phyloP scores from a whole-genome alignment of 2,113 vertebrate species.

The Erinaceus europaeus region DNA sequence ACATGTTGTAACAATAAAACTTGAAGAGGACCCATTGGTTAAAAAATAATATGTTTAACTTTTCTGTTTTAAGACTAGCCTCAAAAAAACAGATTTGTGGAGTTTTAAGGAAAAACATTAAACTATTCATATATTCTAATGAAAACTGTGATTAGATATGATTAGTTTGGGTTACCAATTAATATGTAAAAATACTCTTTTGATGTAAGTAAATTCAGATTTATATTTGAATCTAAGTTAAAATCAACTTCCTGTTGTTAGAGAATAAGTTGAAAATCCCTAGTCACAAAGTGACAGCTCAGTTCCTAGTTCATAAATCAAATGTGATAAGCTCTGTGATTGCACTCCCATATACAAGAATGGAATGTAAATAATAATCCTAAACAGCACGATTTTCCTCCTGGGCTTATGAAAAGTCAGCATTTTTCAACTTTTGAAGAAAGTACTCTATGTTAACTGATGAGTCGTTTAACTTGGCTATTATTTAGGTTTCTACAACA shows the following conservation, averaged over 20 bases:
- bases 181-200: constrained; percentile 8
- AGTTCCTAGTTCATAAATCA: constrained; percentile 26
- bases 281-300: constrained; percentile 21
- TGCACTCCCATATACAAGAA: background rate
- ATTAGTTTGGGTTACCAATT: constrained; percentile 11
- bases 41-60: background rate
- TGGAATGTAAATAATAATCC: constrained; percentile 10
- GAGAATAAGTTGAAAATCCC: constrained; percentile 32
- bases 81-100: too few species aligned
- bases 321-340: background rate
- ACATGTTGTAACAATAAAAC: background rate
- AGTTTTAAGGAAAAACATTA: too few species aligned
- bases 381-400: background rate
- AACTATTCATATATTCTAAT: background rate
- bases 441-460: background rate
- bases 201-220: background rate
- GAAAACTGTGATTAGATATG: background rate
- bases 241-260: constrained; percentile 56
- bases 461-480: background rate
- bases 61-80: background rate
- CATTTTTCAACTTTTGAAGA: constrained; percentile 44
- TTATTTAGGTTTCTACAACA: background rate
- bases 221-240: constrained; percentile 30
- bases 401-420: constrained; percentile 15
- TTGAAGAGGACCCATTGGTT: background rate